These are phyloP conservation scores for Andrena haemorrhoa DNA, from an alignment of 2,888 invertebrate genomes.

Conservation along the genomic window DNA sequence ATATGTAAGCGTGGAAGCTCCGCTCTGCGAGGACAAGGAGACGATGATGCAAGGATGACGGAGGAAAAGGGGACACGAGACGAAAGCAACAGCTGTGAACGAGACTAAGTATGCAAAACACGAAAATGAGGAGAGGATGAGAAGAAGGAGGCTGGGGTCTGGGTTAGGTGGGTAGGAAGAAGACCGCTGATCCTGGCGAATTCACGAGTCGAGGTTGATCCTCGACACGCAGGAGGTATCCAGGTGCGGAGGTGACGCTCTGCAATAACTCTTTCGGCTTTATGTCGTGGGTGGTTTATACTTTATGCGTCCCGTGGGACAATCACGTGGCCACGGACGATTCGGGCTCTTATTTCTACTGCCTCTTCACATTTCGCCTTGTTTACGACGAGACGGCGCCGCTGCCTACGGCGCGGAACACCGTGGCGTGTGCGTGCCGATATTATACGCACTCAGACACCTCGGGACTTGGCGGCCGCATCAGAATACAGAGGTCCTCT, in stretches of 20 bases:
- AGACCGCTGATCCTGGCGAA: conserved; percentile 59
- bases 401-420: conserved; percentile 54
- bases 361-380: conserved; percentile 66
- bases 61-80: conserved; percentile 22
- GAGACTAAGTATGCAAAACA: conserved; percentile 47
- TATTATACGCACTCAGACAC: conserved; percentile 30
- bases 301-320: conserved; percentile 78
- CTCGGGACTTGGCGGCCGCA: conserved; percentile 31
- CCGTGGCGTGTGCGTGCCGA: conserved; percentile 38
- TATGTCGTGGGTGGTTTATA: conserved; percentile 83
- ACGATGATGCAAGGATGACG: conserved; percentile 23
- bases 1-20: too few relatives aligned
- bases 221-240: conserved; percentile 61
- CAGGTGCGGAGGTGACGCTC: conserved; percentile 80
- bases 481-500: conserved; percentile 35
- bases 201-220: conserved; percentile 65
- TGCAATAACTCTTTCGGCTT: conserved; percentile 81
- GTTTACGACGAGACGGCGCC: conserved; percentile 77
- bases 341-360: conserved; percentile 78
- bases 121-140: conserved; percentile 22
- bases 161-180: conserved; percentile 14
- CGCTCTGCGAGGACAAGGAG: too few relatives aligned
- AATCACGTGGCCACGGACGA: conserved; percentile 75
- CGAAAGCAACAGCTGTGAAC: conserved; percentile 28
- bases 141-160: neutral